These are phyloP conservation scores for Eretmocerus hayati DNA, from an alignment of 2,888 invertebrate species.

Conservation along the genomic window DNA sequence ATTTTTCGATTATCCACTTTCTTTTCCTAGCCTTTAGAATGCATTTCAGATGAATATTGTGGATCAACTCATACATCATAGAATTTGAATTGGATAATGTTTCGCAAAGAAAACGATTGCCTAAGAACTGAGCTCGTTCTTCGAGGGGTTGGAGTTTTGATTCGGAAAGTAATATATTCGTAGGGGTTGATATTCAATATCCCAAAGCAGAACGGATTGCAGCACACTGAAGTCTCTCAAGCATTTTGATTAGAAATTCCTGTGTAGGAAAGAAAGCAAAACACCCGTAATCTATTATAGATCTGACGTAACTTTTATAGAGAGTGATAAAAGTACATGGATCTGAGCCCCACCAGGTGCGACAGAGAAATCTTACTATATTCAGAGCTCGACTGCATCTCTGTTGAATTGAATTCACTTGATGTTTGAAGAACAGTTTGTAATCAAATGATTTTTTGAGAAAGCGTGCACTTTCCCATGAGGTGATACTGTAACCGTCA, in stretches of 20 bases:
- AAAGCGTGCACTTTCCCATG: neutral
- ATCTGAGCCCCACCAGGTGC: neutral
- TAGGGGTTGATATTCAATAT: neutral
- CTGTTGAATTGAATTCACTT: neutral
- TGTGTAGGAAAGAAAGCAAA: neutral
- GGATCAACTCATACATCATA: no score
- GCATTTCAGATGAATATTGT: no score
- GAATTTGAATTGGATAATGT: no score
- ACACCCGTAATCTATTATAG: neutral
- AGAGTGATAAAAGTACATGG: neutral
- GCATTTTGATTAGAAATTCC: neutral
- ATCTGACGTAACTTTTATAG: slow-evolving; percentile 1
- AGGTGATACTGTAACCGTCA: neutral
- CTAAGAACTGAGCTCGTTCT: no score
- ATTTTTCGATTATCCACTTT: no score
- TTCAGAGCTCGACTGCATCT: neutral
- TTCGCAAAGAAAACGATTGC: no score
- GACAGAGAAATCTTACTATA: neutral
- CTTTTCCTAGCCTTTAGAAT: no score
- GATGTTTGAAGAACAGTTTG: neutral
- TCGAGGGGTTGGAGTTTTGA: no score
- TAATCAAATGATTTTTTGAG: neutral
- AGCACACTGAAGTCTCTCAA: neutral
- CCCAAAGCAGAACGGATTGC: neutral
- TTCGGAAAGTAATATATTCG: neutral